A percentile compares a stretch with the other conserved stretches of the same genome.
These are phyloP conservation scores for Mesembrinibis cayennensis DNA, from an alignment of 2,113 vertebrate species.

Conservation along the genomic window DNA sequence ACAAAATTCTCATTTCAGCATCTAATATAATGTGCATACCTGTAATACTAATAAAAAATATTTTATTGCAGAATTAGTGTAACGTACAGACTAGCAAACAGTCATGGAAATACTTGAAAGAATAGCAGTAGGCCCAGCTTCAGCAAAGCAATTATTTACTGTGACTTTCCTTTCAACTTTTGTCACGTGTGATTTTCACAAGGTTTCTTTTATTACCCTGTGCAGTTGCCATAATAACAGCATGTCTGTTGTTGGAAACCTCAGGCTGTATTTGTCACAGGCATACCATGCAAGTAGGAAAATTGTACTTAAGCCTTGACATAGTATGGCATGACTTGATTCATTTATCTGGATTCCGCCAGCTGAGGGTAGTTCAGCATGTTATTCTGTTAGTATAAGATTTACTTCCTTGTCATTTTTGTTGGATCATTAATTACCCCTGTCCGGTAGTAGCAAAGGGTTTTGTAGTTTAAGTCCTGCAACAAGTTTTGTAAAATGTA, in stretches of 20 bases:
- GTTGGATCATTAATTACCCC: constrained; percentile 23
- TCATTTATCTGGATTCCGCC: constrained; percentile 21
- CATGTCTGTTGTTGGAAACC: constrained; percentile 63
- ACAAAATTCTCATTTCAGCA: not conserved
- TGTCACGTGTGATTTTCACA: constrained; percentile 45
- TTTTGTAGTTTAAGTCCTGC: constrained; percentile 14
- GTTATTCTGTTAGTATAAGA: constrained; percentile 22
- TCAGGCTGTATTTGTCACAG: constrained; percentile 18
- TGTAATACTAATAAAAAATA: not conserved
- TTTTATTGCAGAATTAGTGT: not conserved
- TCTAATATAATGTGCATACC: not conserved
- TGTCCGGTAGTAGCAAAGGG: not conserved
- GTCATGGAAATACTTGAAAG: not conserved
- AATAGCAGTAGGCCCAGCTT: not conserved
- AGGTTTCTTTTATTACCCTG: constrained; percentile 44
- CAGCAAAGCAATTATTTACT: not conserved
- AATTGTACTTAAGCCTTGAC: constrained; percentile 31
- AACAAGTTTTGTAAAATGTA: not conserved
- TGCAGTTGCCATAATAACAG: constrained; percentile 54
- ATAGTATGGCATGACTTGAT: not conserved
- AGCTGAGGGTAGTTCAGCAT: constrained; percentile 14
- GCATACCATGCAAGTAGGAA: constrained; percentile 36
- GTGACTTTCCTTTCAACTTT: constrained; percentile 16
- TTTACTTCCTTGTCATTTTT: not conserved
- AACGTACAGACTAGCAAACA: not conserved